These are phyloP conservation scores for Daphoenositta chrysoptera DNA, from an alignment of 2,113 vertebrate species.

Conservation along the genomic window DNA sequence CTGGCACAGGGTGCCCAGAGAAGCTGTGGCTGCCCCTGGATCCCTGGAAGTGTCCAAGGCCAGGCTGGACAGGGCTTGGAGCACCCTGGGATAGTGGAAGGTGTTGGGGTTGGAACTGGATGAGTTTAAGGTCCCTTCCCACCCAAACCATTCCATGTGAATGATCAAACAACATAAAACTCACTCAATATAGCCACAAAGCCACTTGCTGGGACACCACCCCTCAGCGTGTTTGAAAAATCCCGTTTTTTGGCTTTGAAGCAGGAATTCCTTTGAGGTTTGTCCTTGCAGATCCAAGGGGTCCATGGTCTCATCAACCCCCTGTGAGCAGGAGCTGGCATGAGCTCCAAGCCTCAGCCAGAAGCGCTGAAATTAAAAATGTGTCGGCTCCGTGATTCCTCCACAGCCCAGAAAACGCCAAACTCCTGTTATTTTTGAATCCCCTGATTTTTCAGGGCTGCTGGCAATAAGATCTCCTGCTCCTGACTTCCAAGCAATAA, in stretches of 20 bases:
- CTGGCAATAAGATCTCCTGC: constrained; percentile 45
- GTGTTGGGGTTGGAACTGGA: not conserved
- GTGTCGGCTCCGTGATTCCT: not conserved
- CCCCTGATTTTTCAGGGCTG: constrained; percentile 37
- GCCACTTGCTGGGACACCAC: accelerated
- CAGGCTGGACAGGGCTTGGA: not conserved
- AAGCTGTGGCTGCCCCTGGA: not conserved
- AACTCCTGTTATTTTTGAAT: constrained; percentile 29
- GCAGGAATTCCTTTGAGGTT: not conserved
- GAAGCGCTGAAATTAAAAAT: not conserved
- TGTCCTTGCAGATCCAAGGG: not conserved
- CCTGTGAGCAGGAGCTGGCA: not conserved
- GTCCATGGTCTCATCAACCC: accelerated
- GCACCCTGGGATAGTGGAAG: accelerated
- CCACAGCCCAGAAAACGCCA: constrained; percentile 5
- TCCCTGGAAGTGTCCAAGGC: not conserved
- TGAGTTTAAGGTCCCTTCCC: not conserved
- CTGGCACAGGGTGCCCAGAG: not conserved
- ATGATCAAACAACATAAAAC: not conserved
- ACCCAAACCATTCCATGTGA: not conserved
- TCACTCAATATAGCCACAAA: accelerated
- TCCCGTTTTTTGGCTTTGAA: not conserved
- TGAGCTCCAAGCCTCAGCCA: not conserved
- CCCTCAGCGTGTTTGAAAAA: accelerated
- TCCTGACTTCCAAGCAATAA: constrained; percentile 50